Conservation (phyloP, 2,888 invertebrate genomes). For the Scaptomyza caliginosa region DNA sequence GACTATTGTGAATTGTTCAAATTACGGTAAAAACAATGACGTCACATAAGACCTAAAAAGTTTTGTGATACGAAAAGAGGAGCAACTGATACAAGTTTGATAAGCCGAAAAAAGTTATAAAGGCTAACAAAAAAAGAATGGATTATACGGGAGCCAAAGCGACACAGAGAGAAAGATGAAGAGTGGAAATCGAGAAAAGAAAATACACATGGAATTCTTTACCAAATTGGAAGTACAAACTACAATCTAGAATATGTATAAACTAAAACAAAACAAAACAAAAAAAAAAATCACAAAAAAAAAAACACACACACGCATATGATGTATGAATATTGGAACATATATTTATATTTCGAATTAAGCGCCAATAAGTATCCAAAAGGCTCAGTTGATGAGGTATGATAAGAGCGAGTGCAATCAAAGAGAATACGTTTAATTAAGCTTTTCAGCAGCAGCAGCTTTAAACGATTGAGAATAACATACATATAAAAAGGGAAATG, state of each 20-base stretch:
- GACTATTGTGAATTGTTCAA: conserved; percentile 82
- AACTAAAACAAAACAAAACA: too few relatives aligned
- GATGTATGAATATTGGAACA: conserved; percentile 31
- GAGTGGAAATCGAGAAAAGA: conserved; percentile 56
- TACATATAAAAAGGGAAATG: conserved; percentile 17
- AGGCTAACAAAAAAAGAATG: conserved; percentile 15
- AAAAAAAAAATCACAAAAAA: too few relatives aligned
- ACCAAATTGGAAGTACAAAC: conserved; percentile 80
- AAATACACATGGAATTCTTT: conserved; percentile 81
- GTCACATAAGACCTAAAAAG: conserved; percentile 65
- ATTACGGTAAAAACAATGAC: conserved; percentile 73
- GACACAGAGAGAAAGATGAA: conserved; percentile 15
- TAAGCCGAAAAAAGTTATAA: conserved; percentile 8
- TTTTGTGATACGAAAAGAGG: conserved; percentile 32
- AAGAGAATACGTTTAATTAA: conserved; percentile 42
- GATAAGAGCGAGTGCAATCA: conserved; percentile 5
- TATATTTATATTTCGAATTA: conserved; percentile 49
- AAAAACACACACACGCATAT: conserved; percentile 16
- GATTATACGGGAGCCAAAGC: conserved; percentile 10
- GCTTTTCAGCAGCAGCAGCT: conserved; percentile 65
- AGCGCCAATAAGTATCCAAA: conserved; percentile 29
- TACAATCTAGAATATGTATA: conserved; percentile 79
- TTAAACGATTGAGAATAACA: conserved; percentile 30
- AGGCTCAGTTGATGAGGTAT: conserved; percentile 34
- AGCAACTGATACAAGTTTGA: conserved; percentile 18